Evolutionary conservation across 2,797 vertebrate genomes (phyloP), one percentile per base, ranked within the genome.

Genomic region (Sus cebifrons): DNA sequence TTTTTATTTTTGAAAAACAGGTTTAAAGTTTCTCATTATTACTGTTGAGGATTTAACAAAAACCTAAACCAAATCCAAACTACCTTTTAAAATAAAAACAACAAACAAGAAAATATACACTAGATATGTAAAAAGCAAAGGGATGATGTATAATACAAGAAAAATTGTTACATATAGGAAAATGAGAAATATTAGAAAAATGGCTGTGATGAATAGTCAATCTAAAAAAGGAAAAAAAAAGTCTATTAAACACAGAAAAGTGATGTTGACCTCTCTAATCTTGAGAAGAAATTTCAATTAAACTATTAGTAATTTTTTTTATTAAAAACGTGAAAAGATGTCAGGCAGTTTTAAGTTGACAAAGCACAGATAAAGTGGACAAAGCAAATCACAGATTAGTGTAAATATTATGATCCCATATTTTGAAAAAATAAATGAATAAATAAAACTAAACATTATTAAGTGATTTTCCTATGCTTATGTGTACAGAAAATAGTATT

Each of bases 61-160:
- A 91, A n/a, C 9, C 3, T 56, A 68, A 68, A 44, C 17, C 23
- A 29, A 94, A 75, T 67, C 7, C 12, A 91, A 93, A 74, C 40
- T 40, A 13, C 21, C 5, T 56, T 60, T 89, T 86, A 95, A 95
- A 95, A 86, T 77, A 71, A 81, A 68, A 86, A 65, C 54, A 86
- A 23, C 8, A 25, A 7, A 36, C 11, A 67, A n/a, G 44, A 86
- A 92, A 94, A 83, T 56, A 74, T 5, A 85, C 0, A 16, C 16
- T 32, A 1, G 6, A 58, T 18, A 40, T 18, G 40, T 18, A 44
- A 65, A 62, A 64, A 36, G 15, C 17, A 85, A 71, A 73, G 32
- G 8, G 10, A 60, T 81, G 17, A 1, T 74, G 44, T 64, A 87
- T 67, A 12, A 78, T 18, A 44, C 23, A 25, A 87, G 73, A 86